Percentiles rank a stretch among this genome's conserved stretches.
These are phyloP conservation scores for Lophius americanus DNA, from an alignment of 2,797 vertebrate genomes.

Conservation along the genomic window DNA sequence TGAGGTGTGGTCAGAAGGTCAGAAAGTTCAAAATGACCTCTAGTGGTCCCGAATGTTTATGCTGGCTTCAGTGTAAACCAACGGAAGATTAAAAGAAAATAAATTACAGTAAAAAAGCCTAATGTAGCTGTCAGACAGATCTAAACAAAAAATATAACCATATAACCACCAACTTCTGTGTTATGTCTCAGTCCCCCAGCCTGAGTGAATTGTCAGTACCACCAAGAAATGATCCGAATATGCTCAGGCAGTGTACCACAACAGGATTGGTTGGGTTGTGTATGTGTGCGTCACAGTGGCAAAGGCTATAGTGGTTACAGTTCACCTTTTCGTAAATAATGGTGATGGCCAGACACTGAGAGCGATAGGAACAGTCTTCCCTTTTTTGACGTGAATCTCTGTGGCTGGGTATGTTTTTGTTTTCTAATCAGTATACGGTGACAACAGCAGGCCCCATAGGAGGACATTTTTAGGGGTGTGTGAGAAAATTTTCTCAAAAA, in stretches of 20 bases:
- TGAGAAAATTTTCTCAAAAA: constrained; percentile 44
- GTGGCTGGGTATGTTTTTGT: constrained; percentile 54
- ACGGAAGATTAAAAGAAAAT: constrained; percentile 35
- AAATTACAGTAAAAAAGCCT: constrained; percentile 28
- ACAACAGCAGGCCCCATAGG: constrained; percentile 51
- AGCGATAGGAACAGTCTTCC: constrained; percentile 14
- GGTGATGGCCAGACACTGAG: constrained; percentile 20
- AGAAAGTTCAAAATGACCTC: constrained; percentile 24
- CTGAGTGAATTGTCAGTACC: constrained; percentile 59
- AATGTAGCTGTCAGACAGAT: constrained; percentile 63
- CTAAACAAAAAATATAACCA: constrained; percentile 62
- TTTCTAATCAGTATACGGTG: constrained; percentile 69
- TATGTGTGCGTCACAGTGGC: constrained; percentile 25
- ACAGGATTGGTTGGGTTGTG: constrained; percentile 35
- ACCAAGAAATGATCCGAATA: constrained; percentile 71
- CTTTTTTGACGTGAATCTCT: constrained; percentile 41
- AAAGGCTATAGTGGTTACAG: constrained; percentile 56
- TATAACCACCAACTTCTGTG: constrained; percentile 56
- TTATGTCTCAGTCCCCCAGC: constrained; percentile 75
- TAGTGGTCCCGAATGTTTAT: constrained; percentile 15
- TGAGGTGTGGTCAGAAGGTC: constrained; percentile 16
- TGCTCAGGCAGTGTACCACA: constrained; percentile 48
- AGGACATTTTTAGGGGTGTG: constrained; percentile 50
- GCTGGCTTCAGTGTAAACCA: constrained; percentile 12
- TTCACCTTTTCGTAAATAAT: constrained; percentile 56